Conservation (phyloP, 2,888 invertebrate species). For the Leucophora obtusa region DNA sequence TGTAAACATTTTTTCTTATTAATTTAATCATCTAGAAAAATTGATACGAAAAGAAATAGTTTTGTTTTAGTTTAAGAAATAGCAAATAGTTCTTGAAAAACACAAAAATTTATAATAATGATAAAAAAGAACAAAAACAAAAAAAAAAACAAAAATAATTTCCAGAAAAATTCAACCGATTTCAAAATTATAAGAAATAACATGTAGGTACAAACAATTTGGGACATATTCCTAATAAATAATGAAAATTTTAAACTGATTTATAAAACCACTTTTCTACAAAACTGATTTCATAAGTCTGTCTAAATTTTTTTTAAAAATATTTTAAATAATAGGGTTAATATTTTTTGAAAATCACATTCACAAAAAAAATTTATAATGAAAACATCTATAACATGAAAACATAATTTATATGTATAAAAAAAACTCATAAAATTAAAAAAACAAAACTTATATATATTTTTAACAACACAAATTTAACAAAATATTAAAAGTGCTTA, state of each 20-base stretch:
- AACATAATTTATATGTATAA: slow-evolving; percentile 13
- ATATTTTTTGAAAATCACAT: slow-evolving; percentile 30
- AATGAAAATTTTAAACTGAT: no score
- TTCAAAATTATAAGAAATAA: slow-evolving; percentile 27
- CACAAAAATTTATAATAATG: slow-evolving; percentile 26
- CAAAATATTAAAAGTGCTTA: slow-evolving; percentile 62
- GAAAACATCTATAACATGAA: slow-evolving; percentile 42
- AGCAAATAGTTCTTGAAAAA: slow-evolving; percentile 69
- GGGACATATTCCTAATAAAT: no score
- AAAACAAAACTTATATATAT: slow-evolving; percentile 67
- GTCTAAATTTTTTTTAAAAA: no score
- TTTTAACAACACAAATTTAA: slow-evolving; percentile 50
- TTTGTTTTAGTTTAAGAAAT: slow-evolving; percentile 68
- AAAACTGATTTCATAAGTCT: no score
- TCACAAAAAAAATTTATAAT: slow-evolving; percentile 20
- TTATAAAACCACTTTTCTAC: no score
- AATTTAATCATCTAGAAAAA: slow-evolving; percentile 78
- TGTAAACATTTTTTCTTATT: slow-evolving; percentile 66
- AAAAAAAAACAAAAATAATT: slow-evolving; percentile 45
- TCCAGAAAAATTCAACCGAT: slow-evolving; percentile 10
- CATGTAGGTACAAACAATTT: not conserved
- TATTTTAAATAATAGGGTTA: not conserved
- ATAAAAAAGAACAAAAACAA: slow-evolving; percentile 31
- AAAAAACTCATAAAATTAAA: slow-evolving; percentile 15
- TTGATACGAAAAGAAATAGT: slow-evolving; percentile 74